A percentile compares a stretch with the other conserved stretches of the same genome.
These are phyloP conservation scores for Henricia sp. DNA, from an alignment of 53 echinoderm and acorn worm species.

Conservation along the genomic window DNA sequence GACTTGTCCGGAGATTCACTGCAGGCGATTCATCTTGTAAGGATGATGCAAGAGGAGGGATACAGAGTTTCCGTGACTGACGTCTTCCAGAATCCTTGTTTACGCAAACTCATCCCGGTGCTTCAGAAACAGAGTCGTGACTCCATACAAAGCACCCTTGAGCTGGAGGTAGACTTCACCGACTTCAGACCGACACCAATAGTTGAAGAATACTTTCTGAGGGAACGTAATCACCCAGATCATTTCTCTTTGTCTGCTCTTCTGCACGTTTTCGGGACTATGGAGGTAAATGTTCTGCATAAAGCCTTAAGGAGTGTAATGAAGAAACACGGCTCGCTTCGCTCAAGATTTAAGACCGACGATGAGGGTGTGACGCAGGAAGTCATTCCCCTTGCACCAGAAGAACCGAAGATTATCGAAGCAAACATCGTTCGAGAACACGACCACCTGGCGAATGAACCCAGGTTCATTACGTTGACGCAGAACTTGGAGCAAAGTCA, in stretches of 20 bases:
- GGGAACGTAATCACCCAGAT: constrained; percentile 8
- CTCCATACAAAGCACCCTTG: background rate
- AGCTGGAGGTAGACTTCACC: background rate
- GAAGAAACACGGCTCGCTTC: constrained; percentile 40
- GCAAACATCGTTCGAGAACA: background rate
- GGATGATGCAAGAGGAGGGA: constrained; percentile 40
- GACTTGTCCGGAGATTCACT: constrained; percentile 36
- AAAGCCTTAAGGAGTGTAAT: constrained; percentile 35
- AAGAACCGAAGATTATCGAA: constrained; percentile 13
- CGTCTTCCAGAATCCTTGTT: constrained; percentile 26
- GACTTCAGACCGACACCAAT: constrained; percentile 33
- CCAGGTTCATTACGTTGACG: constrained; percentile 1
- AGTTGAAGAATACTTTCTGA: constrained; percentile 25
- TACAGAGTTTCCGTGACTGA: constrained; percentile 12
- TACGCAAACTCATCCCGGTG: background rate
- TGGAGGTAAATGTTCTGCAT: background rate
- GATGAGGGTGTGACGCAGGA: constrained; percentile 9
- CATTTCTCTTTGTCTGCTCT: constrained; percentile 43
- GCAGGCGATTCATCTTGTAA: constrained; percentile 38
- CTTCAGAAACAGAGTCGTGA: background rate
- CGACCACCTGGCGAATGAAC: constrained; percentile 8
- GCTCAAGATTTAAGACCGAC: background rate
- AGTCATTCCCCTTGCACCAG: constrained; percentile 2
- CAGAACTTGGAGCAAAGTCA: constrained; percentile 18
- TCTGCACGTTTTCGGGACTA: background rate